phyloP scores from a whole-genome alignment of 1,140 invertebrate species.

The Rhizoglyphus robini region DNA sequence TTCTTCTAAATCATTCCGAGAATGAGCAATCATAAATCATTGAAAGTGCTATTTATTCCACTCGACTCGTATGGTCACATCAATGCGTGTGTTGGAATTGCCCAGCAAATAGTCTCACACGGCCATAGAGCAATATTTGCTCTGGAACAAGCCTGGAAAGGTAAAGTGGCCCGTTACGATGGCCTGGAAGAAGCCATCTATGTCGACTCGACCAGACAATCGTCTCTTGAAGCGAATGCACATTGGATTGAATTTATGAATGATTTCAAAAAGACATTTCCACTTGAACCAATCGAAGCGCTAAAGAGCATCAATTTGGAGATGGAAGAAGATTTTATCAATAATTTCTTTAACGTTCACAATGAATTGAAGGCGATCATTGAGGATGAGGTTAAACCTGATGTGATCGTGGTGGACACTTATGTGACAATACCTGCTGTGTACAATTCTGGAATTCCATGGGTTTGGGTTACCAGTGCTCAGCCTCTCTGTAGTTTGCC shows the following conservation, averaged over 20 bases:
- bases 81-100: slow-evolving; percentile 15
- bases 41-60: background rate
- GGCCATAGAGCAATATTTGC: slow-evolving; percentile 6
- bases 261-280: background rate
- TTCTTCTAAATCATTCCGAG: too few species aligned
- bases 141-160: slow-evolving; percentile 1
- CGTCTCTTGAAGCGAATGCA: slow-evolving; percentile 2
- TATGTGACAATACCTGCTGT: slow-evolving; percentile 10
- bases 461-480: background rate
- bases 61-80: slow-evolving; percentile 2
- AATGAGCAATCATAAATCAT: too few species aligned
- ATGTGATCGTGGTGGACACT: slow-evolving; percentile 16
- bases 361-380: background rate
- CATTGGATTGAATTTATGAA: slow-evolving; percentile 15
- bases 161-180: background rate
- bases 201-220: slow-evolving; percentile 10
- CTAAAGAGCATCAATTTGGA: background rate
- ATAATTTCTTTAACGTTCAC: slow-evolving; percentile 1
- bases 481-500: background rate
- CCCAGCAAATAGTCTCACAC: background rate
- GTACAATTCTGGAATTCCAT: slow-evolving; percentile 9
- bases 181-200: slow-evolving; percentile 13
- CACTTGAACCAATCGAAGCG: background rate
- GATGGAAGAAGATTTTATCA: background rate
- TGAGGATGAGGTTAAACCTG: slow-evolving; percentile 4